These are phyloP conservation scores for Macroramphosus scolopax DNA, from an alignment of 2,797 vertebrate species.

Conservation along the genomic window DNA sequence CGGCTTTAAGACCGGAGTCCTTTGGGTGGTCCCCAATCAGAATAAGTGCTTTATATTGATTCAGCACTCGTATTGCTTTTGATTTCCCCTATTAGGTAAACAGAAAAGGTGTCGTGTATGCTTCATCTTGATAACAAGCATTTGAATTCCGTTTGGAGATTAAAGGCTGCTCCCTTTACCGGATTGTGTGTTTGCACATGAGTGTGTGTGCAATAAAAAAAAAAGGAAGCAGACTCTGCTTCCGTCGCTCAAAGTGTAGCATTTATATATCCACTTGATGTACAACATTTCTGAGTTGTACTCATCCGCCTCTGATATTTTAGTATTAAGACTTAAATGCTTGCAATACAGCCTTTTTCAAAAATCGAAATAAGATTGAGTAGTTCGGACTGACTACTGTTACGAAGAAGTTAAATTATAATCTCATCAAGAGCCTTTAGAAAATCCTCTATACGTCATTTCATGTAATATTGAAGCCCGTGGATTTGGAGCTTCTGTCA, in stretches of 20 bases:
- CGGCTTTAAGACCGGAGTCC: too few species aligned
- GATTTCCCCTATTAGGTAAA: conserved; percentile 72
- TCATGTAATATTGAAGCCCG: conserved; percentile 53
- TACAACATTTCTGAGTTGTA: conserved; percentile 58
- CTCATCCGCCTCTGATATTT: conserved; percentile 66
- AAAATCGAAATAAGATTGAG: conserved; percentile 61
- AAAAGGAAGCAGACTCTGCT: conserved; percentile 9
- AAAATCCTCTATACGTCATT: conserved; percentile 70
- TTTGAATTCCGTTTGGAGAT: conserved; percentile 58
- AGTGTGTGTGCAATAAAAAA: neutral
- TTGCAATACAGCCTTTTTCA: too few species aligned
- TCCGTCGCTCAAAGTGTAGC: conserved; percentile 43
- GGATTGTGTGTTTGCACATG: conserved; percentile 3
- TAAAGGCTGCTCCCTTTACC: conserved; percentile 20
- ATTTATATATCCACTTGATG: conserved; percentile 55
- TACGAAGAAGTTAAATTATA: conserved; percentile 67
- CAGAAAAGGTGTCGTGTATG: conserved; percentile 55
- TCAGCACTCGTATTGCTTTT: conserved; percentile 62
- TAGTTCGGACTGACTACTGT: conserved; percentile 63
- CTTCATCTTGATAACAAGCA: conserved; percentile 62
- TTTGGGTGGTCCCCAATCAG: conserved; percentile 66
- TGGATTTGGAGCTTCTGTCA: conserved; percentile 57
- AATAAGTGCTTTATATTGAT: conserved; percentile 77
- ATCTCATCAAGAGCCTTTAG: conserved; percentile 70
- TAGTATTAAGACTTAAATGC: conserved; percentile 67